A percentile compares a stretch with the other conserved stretches of the same genome.
phyloP scores from a whole-genome alignment of 2,113 vertebrate species.

The Scopus umbretta region DNA sequence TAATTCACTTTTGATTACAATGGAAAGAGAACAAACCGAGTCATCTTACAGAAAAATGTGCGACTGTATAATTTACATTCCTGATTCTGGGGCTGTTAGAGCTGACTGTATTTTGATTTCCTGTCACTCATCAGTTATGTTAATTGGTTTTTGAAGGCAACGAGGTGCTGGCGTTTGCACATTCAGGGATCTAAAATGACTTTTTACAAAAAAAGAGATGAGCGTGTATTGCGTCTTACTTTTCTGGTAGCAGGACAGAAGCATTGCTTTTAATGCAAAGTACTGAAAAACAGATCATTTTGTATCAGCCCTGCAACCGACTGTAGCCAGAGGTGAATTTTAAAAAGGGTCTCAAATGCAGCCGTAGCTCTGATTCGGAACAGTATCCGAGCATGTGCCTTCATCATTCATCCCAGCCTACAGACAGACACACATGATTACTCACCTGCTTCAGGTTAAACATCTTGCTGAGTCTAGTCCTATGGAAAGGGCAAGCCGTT shows the following conservation, averaged over 20 bases:
- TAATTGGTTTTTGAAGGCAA: constrained; percentile 10
- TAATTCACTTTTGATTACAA: constrained; percentile 59
- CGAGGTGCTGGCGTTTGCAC: background rate
- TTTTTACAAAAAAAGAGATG: background rate
- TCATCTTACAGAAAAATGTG: background rate
- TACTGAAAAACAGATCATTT: background rate
- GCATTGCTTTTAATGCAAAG: background rate
- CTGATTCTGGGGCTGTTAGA: background rate
- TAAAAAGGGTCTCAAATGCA: background rate
- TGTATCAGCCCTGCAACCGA: background rate
- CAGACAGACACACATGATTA: background rate
- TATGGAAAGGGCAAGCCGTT: background rate
- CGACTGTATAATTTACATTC: background rate
- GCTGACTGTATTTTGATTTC: constrained; percentile 37
- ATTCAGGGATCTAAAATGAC: background rate
- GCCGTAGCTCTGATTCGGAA: background rate
- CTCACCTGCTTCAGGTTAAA: background rate
- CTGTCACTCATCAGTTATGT: background rate
- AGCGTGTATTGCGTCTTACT: background rate
- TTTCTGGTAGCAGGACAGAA: background rate
- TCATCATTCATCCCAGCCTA: background rate
- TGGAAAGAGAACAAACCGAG: constrained; percentile 14
- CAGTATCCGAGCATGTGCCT: background rate
- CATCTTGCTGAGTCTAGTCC: background rate
- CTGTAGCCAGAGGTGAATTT: background rate